Base-by-base conservation (phyloP, 2,888 invertebrate species). In the Trissoscelio sp. region DNA sequence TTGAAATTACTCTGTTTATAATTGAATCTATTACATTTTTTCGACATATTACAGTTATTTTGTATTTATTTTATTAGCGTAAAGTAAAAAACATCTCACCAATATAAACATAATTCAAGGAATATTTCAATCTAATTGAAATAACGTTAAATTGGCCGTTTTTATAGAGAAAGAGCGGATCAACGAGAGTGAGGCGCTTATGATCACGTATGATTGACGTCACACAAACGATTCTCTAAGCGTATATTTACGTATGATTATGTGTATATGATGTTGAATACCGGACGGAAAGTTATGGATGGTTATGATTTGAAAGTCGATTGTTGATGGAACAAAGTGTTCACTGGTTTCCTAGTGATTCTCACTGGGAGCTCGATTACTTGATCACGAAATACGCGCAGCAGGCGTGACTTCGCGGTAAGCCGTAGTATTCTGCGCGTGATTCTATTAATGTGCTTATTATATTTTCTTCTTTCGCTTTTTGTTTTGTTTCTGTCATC, bases 311-410 rank as follows among this genome's bases (percentile, higher is more conserved):
- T 84, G 85, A 87, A 88, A 86, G 89, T 87, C 85, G 87, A 89
- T 88, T 88, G 88, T 89, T 88, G 86, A 83, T 84, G 83, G 87
- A 85, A 90, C 89, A 90, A 89, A 88, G 88, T 87, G 89, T 78
- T 89, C 89, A 87, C 85, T 89, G 87, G 88, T 87, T 89, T 85
- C 77, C 67, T 81, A 83, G 84, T 83, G 84, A 81, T 81, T 83
- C 82, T 64, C 75, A 66, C 78, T 58, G 78, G 74, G 78, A 82
- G 83, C 80, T 67, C 77, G 82, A 83, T 83, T 83, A 75, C 73
- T 79, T 24, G 79, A 79, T 81, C 70, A 69, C 34, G 62, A 69
- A 79, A 72, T 57, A 64, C 58, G 79, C 82, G 78, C 64, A 34
- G 73, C 78, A 62, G 62, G 53, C 66, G 82, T 69, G 81, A 66